Conservation (phyloP, 1,140 invertebrate species). For the Radopholus similis region DNA sequence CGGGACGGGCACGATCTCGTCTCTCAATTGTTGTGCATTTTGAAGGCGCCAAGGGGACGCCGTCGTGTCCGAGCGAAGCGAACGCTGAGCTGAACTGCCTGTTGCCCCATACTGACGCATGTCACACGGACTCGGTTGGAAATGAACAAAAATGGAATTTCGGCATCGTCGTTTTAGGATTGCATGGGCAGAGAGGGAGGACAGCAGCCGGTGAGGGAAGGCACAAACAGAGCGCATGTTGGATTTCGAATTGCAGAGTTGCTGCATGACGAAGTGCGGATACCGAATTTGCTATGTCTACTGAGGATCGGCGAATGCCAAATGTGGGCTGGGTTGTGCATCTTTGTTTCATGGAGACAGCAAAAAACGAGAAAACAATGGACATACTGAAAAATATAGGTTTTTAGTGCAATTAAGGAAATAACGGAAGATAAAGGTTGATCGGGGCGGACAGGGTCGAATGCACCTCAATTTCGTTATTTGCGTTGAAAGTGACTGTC, state of each 20-base stretch:
- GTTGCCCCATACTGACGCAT: conserved; percentile 38
- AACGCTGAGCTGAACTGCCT: conserved; percentile 41
- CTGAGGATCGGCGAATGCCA: conserved; percentile 19
- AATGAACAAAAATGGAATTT: conserved; percentile 40
- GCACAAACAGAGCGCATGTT: not conserved
- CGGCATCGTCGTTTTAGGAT: not conserved
- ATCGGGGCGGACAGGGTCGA: no score
- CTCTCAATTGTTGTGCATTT: not conserved
- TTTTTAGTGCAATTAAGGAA: no score
- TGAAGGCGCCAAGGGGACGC: conserved; percentile 42
- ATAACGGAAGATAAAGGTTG: no score
- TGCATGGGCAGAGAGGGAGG: not conserved
- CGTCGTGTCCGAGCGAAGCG: conserved; percentile 37
- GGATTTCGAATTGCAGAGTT: conserved; percentile 30
- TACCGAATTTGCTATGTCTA: conserved; percentile 48
- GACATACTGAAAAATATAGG: no score
- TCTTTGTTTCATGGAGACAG: no score
- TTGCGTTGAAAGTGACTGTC: no score
- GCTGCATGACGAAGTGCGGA: conserved; percentile 50
- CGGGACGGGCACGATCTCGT: not conserved
- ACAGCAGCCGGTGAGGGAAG: not conserved
- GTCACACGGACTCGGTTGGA: conserved; percentile 41
- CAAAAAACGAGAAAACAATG: no score
- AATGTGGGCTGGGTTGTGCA: no score
- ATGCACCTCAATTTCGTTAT: no score